Conservation (phyloP, 1,140 invertebrate species). For the Zaprionus camerounensis region DNA sequence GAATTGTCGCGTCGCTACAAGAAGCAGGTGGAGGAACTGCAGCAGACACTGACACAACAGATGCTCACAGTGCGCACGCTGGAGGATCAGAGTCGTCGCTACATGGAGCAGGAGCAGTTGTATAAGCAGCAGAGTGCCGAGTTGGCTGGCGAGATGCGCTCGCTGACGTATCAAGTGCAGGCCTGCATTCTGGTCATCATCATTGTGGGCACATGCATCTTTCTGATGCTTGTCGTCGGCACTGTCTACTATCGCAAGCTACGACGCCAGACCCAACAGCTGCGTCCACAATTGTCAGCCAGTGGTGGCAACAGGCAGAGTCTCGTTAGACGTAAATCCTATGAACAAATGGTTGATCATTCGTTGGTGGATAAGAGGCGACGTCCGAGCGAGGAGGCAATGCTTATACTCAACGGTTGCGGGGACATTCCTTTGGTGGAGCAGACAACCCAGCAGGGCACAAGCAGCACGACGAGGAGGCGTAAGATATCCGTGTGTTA, state of each 20-base stretch:
- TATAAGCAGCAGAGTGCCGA: slow-evolving; percentile 87
- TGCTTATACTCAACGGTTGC: slow-evolving; percentile 86
- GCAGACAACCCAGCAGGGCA: slow-evolving; percentile 54
- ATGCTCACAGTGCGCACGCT: slow-evolving; percentile 91
- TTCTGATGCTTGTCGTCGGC: slow-evolving; percentile 70
- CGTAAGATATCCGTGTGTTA: slow-evolving; percentile 78
- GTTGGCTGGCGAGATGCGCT: slow-evolving; percentile 87
- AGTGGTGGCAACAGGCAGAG: slow-evolving; percentile 30
- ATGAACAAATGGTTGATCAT: slow-evolving; percentile 86
- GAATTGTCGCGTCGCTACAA: slow-evolving; percentile 97
- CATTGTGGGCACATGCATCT: slow-evolving; percentile 73
- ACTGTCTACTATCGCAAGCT: slow-evolving; percentile 74
- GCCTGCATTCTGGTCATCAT: slow-evolving; percentile 75
- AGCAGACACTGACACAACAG: slow-evolving; percentile 93
- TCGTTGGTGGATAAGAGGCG: slow-evolving; percentile 85
- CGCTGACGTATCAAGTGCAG: slow-evolving; percentile 84
- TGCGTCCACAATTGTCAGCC: slow-evolving; percentile 28
- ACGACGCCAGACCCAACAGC: slow-evolving; percentile 58
- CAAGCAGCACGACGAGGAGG: slow-evolving; percentile 23
- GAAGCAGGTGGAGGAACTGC: slow-evolving; percentile 98
- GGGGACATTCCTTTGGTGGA: slow-evolving; percentile 36
- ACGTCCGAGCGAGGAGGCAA: slow-evolving; percentile 91
- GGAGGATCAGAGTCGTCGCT: slow-evolving; percentile 89
- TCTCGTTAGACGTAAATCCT: slow-evolving; percentile 86
- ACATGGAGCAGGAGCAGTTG: slow-evolving; percentile 89